A percentile compares a stretch with the other conserved stretches of the same genome.
These are phyloP conservation scores for Enhydra lutris DNA, from an alignment of 2,113 vertebrate species.

Conservation along the genomic window DNA sequence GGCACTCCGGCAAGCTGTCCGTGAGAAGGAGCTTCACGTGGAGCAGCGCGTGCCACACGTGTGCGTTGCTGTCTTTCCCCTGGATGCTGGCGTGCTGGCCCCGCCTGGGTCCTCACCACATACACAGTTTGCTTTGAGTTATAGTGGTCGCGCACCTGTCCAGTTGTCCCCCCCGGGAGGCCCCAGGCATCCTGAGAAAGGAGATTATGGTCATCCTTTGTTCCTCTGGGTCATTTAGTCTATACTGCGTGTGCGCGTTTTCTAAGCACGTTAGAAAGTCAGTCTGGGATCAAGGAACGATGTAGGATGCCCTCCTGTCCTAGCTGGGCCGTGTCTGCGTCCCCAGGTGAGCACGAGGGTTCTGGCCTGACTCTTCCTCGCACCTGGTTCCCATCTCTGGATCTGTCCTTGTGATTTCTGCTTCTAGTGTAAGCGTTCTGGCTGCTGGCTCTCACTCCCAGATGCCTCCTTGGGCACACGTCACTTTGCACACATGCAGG, in stretches of 20 bases:
- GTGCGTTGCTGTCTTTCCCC: rapidly evolving
- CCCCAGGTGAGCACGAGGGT: rapidly evolving
- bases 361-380: not conserved
- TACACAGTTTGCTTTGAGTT: not conserved
- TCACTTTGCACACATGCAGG: rapidly evolving
- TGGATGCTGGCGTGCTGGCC: rapidly evolving
- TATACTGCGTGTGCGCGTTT: rapidly evolving
- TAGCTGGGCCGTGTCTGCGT: not conserved
- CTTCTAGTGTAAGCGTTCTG: not conserved
- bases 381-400: not conserved
- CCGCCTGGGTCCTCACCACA: not conserved
- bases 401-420: not conserved
- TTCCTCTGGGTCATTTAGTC: not conserved
- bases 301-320: too few species aligned
- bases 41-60: rapidly evolving
- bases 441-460: not conserved
- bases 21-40: rapidly evolving
- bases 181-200: not conserved
- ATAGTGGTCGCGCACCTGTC: not conserved
- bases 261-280: not conserved
- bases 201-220: too few species aligned
- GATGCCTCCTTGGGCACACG: not conserved
- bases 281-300: not conserved
- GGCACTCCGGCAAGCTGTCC: not conserved
- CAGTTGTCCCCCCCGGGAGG: not conserved